These are phyloP conservation scores for Drosophila varians DNA, from an alignment of 1,140 invertebrate species.

Conservation along the genomic window DNA sequence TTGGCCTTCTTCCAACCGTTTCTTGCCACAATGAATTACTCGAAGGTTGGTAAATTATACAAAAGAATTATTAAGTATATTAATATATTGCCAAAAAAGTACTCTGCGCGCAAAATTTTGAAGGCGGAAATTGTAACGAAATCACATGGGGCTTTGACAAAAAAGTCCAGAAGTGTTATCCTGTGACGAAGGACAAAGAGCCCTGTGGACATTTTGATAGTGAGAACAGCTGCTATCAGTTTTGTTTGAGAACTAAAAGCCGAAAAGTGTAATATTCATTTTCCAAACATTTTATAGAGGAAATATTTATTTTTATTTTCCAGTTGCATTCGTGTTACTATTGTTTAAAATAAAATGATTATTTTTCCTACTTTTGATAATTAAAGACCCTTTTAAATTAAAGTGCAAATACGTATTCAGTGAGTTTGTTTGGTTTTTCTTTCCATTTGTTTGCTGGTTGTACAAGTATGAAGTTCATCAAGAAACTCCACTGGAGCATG, in stretches of 20 bases:
- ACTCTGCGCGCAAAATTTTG: not conserved
- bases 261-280: too few relatives aligned
- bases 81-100: not conserved
- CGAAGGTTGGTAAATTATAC: not conserved
- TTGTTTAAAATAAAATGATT: not conserved
- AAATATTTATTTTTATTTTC: too few relatives aligned
- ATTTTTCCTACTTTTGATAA: not conserved
- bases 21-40: not conserved
- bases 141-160: not conserved
- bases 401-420: conserved; percentile 8
- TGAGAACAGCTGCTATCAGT: not conserved
- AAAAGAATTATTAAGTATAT: not conserved
- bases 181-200: not conserved
- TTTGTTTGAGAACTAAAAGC: not conserved
- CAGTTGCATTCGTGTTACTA: too few relatives aligned
- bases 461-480: conserved; percentile 38
- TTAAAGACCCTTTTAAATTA: conserved; percentile 2
- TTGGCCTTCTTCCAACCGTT: not conserved
- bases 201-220: not conserved
- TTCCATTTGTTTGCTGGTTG: conserved; percentile 16
- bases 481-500: conserved; percentile 31
- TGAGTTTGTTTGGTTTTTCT: conserved; percentile 13
- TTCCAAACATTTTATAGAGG: too few relatives aligned
- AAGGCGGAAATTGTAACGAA: not conserved
- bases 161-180: not conserved